Evolutionary conservation across 2,888 invertebrate genomes (phyloP).

Genomic region (Carabus problematicus): DNA sequence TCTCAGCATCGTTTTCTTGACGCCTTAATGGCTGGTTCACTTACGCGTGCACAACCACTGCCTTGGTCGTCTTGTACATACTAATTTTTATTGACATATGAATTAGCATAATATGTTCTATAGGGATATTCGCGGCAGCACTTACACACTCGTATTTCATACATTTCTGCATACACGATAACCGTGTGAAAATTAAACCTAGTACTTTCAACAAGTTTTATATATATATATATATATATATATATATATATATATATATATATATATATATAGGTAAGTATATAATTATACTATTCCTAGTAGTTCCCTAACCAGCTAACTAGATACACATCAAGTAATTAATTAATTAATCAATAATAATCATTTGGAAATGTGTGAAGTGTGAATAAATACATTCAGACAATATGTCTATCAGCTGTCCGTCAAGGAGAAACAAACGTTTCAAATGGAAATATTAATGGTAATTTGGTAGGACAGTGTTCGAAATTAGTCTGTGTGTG

Average conservation of each 20-base stretch:
- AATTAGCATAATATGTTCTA: constrained; percentile 37
- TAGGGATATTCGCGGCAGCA: background rate
- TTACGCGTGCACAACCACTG: constrained; percentile 22
- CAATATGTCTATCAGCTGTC: background rate
- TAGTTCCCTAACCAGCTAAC: no score
- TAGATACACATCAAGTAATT: no score
- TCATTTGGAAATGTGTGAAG: no score
- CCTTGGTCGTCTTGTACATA: constrained; percentile 24
- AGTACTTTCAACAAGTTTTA: no score
- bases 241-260: no score
- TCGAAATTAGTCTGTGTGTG: constrained; percentile 34
- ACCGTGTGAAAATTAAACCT: constrained; percentile 11
- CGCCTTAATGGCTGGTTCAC: constrained; percentile 31
- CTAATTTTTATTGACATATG: constrained; percentile 41
- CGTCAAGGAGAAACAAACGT: background rate
- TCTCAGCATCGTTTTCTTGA: constrained; percentile 3
- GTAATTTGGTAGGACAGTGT: constrained; percentile 36
- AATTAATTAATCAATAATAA: no score
- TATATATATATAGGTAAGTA: no score
- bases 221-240: no score
- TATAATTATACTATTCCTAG: no score
- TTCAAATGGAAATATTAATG: constrained; percentile 32
- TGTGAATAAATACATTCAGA: no score
- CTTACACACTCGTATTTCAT: no score
- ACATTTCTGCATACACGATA: background rate